Evolutionary conservation across 2,888 invertebrate species (phyloP).

Genomic region (Dryobota labecula): DNA sequence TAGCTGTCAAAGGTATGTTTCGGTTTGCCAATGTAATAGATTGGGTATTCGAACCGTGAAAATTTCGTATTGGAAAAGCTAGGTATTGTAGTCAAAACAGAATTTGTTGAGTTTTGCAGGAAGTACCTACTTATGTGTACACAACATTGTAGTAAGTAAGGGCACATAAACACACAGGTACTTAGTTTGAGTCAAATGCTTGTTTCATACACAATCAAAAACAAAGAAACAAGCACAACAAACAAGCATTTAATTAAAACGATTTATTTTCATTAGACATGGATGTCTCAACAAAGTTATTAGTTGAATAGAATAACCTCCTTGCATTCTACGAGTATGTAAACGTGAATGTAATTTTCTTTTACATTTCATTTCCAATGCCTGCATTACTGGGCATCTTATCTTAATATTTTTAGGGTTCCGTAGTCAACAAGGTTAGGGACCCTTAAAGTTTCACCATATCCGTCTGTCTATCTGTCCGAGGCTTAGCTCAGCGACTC

Average conservation of each 20-base stretch:
- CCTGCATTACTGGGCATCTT: not conserved
- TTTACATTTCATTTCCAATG: not conserved
- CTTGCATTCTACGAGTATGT: not conserved
- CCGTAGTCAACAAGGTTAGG: no score
- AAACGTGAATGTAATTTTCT: not conserved
- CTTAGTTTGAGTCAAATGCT: no score
- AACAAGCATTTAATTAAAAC: not conserved
- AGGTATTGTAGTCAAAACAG: not conserved
- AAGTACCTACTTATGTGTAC: not conserved
- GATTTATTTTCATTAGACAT: slow-evolving; percentile 3
- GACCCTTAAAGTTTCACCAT: no score
- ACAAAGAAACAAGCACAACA: no score
- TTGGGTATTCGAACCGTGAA: slow-evolving; percentile 16
- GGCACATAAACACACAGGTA: no score
- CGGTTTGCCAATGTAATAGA: not conserved
- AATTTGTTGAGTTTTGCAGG: not conserved
- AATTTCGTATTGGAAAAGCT: slow-evolving; percentile 1
- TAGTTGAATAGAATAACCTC: not conserved
- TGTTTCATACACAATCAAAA: no score
- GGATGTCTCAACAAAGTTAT: slow-evolving; percentile 3
- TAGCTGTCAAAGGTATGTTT: slow-evolving; percentile 9
- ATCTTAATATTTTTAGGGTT: no score
- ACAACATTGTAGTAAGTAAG: no score
- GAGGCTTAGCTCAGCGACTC: no score
- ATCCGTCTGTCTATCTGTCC: no score